Percentiles rank a stretch among this genome's conserved stretches.
phyloP scores from a whole-genome alignment of 2,888 invertebrate species.

The Tryphoninae sp. region DNA sequence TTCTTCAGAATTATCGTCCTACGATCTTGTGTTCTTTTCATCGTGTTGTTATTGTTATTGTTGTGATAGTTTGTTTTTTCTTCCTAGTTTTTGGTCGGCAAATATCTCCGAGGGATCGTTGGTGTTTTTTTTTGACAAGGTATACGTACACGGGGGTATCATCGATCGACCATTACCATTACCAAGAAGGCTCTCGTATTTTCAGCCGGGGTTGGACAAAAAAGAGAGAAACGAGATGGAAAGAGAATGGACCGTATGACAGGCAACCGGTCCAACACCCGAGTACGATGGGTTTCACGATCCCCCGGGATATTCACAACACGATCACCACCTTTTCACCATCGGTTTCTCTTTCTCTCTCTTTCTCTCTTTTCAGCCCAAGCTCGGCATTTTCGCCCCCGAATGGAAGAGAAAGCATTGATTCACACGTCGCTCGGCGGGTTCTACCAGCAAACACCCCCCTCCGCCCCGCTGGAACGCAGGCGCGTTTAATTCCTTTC shows the following conservation, averaged over 20 bases:
- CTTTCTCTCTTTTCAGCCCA: constrained; percentile 33
- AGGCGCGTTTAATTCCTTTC: constrained; percentile 52
- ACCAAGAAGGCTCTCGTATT: constrained; percentile 62
- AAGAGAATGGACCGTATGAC: constrained; percentile 66
- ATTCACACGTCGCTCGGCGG: constrained; percentile 47
- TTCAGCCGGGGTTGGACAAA: constrained; percentile 57
- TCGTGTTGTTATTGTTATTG: constrained; percentile 6
- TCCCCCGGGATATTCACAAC: constrained; percentile 62
- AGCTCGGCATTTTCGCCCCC: constrained; percentile 22
- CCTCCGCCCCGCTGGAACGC: not conserved
- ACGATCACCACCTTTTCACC: constrained; percentile 32
- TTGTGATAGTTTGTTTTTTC: constrained; percentile 23
- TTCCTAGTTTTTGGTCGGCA: constrained; percentile 31
- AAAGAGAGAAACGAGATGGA: constrained; percentile 53
- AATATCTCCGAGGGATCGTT: constrained; percentile 1
- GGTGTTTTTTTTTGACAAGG: constrained; percentile 3
- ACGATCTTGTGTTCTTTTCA: constrained; percentile 18
- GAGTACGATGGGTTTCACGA: constrained; percentile 71
- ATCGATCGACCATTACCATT: constrained; percentile 66
- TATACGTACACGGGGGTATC: constrained; percentile 45
- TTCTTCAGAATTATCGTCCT: not conserved
- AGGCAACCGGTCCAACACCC: constrained; percentile 78
- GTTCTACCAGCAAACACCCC: constrained; percentile 28
- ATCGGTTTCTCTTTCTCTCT: constrained; percentile 17
- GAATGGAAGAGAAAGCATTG: constrained; percentile 50